Base-by-base conservation (phyloP, 2,797 vertebrate genomes). In the Scomberomorus guttatus region DNA sequence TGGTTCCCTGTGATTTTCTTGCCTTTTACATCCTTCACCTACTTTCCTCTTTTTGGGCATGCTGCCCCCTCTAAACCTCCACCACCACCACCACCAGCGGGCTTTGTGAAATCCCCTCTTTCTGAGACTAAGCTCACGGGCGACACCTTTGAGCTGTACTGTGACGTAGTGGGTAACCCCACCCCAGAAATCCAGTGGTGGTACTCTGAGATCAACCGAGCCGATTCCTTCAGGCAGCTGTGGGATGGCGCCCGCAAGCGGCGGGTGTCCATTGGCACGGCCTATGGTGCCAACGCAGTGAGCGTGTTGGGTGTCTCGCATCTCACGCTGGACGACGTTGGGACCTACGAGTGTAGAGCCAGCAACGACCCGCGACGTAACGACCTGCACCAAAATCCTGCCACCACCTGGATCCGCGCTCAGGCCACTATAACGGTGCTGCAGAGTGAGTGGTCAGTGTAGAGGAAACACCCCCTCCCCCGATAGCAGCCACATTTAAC, bases 151-250 rank as follows among this genome's bases (percentile, higher is more conserved):
- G 97, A 98, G 95, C 96, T 99, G 93, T 98, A 97, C 96, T 98
- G 97, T 95, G 97, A 98, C 66, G 97, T 98, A 93, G 96, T 97
- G 93, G 97, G 97, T 87, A 97, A 91, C 90, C 97, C 98, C 94
- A 97, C 97, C 82, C 98, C 98, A 65, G 97, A 99, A 95, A 97
- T 99, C 96, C 98, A 99, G 95, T 99, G 98, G 98, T 99, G 98
- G 98, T 99, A 98, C 90, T 96, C 97, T 22, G 97, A 98, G 95
- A 96, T 97, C 93, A 99, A 98, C 96, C 95, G 96, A 81, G 97
- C 95, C 46, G 97, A 98, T 94, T 97, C 97, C 93, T 99, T 99
- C 96, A 95, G 96, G 95, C 97, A 98, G 94, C 96, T 98, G 94
- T 98, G 97, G 97, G 96, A 98, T 80, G 97, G 97, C 67, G 97